Conservation (phyloP, 1,140 invertebrate genomes). For the Wasmannia auropunctata region DNA sequence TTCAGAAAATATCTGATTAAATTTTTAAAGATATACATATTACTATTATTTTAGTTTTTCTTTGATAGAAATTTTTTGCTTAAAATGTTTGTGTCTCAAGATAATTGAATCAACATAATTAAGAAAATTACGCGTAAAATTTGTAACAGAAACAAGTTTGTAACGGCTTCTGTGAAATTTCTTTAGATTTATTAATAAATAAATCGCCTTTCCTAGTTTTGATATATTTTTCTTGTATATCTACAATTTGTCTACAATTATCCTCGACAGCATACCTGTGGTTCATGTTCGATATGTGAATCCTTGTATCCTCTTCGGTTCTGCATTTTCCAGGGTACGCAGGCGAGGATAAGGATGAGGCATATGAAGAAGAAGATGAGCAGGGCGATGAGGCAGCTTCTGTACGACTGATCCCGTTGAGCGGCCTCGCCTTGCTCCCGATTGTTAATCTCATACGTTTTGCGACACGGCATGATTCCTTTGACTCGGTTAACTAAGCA, state of each 20-base stretch:
- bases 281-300: background rate
- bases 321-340: slow-evolving; percentile 58
- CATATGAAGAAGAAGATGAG: slow-evolving; percentile 75
- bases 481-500: background rate
- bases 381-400: slow-evolving; percentile 68
- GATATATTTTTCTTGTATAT: background rate
- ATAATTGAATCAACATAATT: background rate
- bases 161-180: background rate
- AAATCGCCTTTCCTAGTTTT: background rate
- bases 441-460: slow-evolving; percentile 61
- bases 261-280: slow-evolving; percentile 19
- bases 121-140: background rate
- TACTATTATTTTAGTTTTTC: too few relatives aligned
- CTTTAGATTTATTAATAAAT: background rate
- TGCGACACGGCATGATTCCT: slow-evolving; percentile 61
- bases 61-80: background rate
- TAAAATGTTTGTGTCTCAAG: background rate
- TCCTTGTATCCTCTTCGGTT: background rate
- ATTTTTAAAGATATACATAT: too few relatives aligned
- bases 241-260: background rate
- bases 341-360: slow-evolving; percentile 67
- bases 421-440: slow-evolving; percentile 14
- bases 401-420: slow-evolving; percentile 72
- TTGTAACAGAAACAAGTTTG: background rate
- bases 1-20: background rate